phyloP scores from a whole-genome alignment of 1,140 invertebrate genomes.

The Meloidogyne exigua region DNA sequence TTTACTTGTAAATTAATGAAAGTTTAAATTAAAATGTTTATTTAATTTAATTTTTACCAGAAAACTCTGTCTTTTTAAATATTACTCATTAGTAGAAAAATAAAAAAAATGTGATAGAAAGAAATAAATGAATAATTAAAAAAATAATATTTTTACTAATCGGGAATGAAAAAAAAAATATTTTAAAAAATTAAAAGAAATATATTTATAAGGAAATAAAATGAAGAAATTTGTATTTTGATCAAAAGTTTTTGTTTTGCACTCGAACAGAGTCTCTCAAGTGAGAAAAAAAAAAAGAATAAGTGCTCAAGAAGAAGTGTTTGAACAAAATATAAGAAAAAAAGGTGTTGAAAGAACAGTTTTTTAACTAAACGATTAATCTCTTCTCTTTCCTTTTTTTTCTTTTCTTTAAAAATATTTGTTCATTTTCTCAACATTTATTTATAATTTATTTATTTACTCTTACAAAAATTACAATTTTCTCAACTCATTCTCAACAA shows the following conservation, averaged over 20 bases:
- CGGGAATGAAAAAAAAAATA: neutral
- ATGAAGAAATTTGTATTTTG: constrained; percentile 3
- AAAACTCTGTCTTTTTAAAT: neutral
- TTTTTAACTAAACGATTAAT: neutral
- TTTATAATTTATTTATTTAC: too few relatives aligned
- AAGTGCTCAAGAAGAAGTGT: neutral
- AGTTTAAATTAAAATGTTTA: neutral
- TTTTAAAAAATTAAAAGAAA: neutral
- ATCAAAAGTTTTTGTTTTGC: neutral
- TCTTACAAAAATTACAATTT: neutral
- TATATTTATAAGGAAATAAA: neutral
- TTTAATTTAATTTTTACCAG: neutral
- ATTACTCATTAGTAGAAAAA: neutral
- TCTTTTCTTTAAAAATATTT: neutral
- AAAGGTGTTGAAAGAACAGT: neutral
- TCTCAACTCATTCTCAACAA: neutral
- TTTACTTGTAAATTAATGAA: neutral
- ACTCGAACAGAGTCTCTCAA: neutral
- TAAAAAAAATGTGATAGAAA: neutral
- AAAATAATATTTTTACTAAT: neutral
- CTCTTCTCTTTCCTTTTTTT: neutral
- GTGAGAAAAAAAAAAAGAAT: neutral
- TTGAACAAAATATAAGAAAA: neutral
- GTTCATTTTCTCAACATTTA: neutral
- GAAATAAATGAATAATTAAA: neutral